Percentiles rank a stretch among this genome's conserved stretches.
phyloP scores from a whole-genome alignment of 2,113 vertebrate genomes.

The Brachyhypopomus occidentalis region DNA sequence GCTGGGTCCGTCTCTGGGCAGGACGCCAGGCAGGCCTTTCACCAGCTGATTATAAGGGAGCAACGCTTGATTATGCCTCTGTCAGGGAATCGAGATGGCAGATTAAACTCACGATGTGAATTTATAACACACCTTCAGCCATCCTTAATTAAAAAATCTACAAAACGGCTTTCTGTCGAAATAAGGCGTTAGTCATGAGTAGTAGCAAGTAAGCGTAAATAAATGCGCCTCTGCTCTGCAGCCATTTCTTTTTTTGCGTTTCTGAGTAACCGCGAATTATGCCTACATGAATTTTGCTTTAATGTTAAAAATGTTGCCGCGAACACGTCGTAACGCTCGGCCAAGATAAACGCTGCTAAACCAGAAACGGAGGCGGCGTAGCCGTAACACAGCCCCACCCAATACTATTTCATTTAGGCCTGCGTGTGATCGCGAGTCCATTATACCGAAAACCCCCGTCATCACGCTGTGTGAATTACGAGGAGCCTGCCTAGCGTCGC shows the following conservation, averaged over 20 bases:
- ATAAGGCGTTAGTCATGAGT: not conserved
- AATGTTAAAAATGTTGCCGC: not conserved
- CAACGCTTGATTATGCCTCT: slow-evolving; percentile 7
- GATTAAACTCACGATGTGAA: slow-evolving; percentile 8
- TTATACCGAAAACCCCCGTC: slow-evolving; percentile 23
- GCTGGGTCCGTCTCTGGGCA: slow-evolving; percentile 10
- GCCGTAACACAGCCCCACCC: slow-evolving; percentile 28
- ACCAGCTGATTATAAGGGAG: slow-evolving; percentile 39
- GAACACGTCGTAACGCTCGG: not conserved
- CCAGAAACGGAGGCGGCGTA: slow-evolving; percentile 19
- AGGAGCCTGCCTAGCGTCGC: not conserved
- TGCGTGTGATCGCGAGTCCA: slow-evolving; percentile 14
- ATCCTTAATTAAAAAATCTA: slow-evolving; percentile 11
- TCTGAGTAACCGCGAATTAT: not conserved
- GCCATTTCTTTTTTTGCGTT: too few species aligned
- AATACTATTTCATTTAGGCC: slow-evolving; percentile 19
- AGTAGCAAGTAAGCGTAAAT: not conserved
- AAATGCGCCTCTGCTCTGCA: not conserved
- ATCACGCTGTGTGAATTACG: slow-evolving; percentile 13
- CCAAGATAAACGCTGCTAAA: slow-evolving; percentile 11
- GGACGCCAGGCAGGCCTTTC: slow-evolving; percentile 32
- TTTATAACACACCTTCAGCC: not conserved
- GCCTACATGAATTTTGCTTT: not conserved
- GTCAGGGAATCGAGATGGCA: slow-evolving; percentile 5
- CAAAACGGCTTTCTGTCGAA: not conserved